phyloP scores from a whole-genome alignment of 1,140 invertebrate species.

The Melanaphis sacchari region DNA sequence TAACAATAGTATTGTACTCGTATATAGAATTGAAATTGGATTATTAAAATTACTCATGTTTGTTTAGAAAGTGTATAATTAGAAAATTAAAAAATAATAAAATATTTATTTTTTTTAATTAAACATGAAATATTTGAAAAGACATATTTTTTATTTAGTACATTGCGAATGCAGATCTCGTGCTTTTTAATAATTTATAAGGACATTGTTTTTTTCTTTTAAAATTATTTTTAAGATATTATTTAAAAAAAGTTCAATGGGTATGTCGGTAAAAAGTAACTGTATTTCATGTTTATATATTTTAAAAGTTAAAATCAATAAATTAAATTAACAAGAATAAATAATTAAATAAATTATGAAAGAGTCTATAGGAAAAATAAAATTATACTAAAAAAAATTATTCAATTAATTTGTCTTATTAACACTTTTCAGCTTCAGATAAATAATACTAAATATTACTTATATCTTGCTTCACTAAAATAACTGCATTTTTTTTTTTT shows the following conservation, averaged over 20 bases:
- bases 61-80: background rate
- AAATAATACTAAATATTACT: constrained; percentile 36
- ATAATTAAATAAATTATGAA: too few species aligned
- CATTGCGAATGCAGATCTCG: too few species aligned
- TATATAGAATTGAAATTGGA: background rate
- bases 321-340: background rate
- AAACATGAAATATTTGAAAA: too few species aligned
- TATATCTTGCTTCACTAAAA: background rate
- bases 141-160: too few species aligned
- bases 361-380: background rate
- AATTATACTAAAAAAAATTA: background rate
- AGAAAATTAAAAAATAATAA: background rate
- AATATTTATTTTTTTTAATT: too few species aligned
- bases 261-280: background rate
- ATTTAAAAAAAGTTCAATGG: background rate
- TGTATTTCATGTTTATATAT: background rate
- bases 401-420: constrained; percentile 29
- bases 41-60: background rate
- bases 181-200: too few species aligned
- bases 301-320: background rate
- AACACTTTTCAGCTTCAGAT: background rate
- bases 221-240: too few species aligned
- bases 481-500: constrained; percentile 29
- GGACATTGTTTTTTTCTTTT: too few species aligned
- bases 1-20: too few species aligned